A percentile compares a stretch with the other conserved stretches of the same genome.
These are phyloP conservation scores for Trachelus tabidus DNA, from an alignment of 2,888 invertebrate species.

Conservation along the genomic window DNA sequence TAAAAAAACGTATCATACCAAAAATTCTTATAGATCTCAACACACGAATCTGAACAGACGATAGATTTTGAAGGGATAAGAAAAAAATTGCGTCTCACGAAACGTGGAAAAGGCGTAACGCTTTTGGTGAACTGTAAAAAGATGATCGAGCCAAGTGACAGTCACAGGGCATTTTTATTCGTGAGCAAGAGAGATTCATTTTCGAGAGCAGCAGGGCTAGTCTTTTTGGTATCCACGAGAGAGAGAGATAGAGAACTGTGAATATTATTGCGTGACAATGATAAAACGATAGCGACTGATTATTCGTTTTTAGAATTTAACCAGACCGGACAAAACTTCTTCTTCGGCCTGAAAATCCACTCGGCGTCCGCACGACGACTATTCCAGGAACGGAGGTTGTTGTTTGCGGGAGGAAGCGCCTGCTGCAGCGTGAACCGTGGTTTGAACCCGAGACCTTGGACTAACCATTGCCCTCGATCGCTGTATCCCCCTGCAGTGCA, in stretches of 20 bases:
- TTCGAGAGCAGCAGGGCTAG: slow-evolving; percentile 13
- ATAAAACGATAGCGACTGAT: background rate
- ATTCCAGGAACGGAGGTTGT: slow-evolving; percentile 45
- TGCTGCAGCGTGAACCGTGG: slow-evolving; percentile 49
- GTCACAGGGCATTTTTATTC: background rate
- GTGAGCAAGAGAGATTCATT: no score
- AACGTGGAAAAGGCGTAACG: background rate
- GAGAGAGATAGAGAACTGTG: background rate
- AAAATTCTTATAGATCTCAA: background rate
- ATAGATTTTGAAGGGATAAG: no score
- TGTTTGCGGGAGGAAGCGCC: slow-evolving; percentile 28
- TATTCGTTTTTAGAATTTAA: background rate
- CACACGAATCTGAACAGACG: no score
- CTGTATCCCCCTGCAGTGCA: slow-evolving; percentile 44
- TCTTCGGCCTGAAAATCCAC: background rate
- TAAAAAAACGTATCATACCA: no score
- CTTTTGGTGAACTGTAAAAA: background rate
- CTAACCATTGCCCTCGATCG: slow-evolving; percentile 66
- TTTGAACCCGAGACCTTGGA: slow-evolving; percentile 65
- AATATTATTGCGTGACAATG: background rate
- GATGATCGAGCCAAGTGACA: background rate
- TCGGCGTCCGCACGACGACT: slow-evolving; percentile 36
- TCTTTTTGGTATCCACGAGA: slow-evolving; percentile 7
- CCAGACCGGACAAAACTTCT: background rate
- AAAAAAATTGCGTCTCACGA: background rate